Evolutionary conservation across 2,113 vertebrate species (phyloP).

Genomic region (Halcyon malimbica): DNA sequence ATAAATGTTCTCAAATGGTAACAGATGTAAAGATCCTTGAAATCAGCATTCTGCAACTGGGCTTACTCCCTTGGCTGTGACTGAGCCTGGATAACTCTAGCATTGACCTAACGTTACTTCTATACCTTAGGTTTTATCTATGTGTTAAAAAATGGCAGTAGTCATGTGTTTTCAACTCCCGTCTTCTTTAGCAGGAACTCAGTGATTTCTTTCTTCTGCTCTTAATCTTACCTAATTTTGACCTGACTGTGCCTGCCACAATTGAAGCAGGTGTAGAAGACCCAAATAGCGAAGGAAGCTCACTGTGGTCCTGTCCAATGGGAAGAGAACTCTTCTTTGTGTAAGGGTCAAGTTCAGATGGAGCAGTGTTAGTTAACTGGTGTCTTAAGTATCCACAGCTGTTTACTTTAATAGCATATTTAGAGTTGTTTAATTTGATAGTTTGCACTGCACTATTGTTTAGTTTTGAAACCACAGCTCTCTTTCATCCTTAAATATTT

Average conservation of each 20-base stretch:
- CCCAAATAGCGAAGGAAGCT: background rate
- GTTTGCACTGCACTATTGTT: background rate
- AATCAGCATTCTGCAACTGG: background rate
- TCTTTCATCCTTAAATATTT: slow-evolving; percentile 29
- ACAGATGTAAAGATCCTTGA: background rate
- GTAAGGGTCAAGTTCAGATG: background rate
- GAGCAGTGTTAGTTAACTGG: background rate
- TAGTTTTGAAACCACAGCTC: background rate
- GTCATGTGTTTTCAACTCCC: background rate
- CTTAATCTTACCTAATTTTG: background rate
- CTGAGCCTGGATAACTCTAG: background rate
- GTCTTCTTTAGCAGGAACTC: background rate
- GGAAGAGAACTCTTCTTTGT: background rate
- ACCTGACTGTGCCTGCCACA: background rate
- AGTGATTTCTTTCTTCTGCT: background rate
- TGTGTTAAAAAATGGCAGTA: background rate
- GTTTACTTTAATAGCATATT: slow-evolving; percentile 13
- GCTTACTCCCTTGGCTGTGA: background rate
- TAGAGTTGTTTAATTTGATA: slow-evolving; percentile 14
- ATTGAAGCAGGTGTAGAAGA: background rate
- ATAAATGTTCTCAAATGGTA: background rate
- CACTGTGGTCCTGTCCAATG: background rate
- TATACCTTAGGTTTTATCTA: background rate
- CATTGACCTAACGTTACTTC: background rate
- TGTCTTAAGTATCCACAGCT: background rate